These are phyloP conservation scores for Drosophila ironensis DNA, from an alignment of 1,140 invertebrate genomes.

Conservation along the genomic window DNA sequence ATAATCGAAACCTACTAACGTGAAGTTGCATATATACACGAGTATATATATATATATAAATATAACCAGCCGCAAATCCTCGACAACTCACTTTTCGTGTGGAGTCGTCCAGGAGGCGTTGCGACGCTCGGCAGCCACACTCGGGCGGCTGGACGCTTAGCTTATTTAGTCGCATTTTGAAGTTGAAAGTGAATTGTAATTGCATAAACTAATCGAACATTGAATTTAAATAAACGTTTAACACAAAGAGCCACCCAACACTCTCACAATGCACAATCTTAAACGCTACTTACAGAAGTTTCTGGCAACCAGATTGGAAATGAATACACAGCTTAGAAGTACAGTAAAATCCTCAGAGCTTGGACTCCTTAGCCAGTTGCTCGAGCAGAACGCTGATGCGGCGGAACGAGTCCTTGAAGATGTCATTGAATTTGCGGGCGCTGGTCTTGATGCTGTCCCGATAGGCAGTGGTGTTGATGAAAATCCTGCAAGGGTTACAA, in stretches of 20 bases:
- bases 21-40: constrained; percentile 19
- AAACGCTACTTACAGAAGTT: not conserved
- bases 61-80: constrained; percentile 23
- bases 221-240: constrained; percentile 75
- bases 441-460: constrained; percentile 72
- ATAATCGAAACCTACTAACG: constrained; percentile 57
- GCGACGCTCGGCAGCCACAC: constrained; percentile 7
- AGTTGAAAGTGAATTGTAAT: constrained; percentile 68
- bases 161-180: constrained; percentile 70
- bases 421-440: constrained; percentile 68
- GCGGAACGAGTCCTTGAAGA: constrained; percentile 66
- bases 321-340: too few species aligned
- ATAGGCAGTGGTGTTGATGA: constrained; percentile 67
- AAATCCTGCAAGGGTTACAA: constrained; percentile 40
- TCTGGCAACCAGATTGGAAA: not conserved
- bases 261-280: not conserved
- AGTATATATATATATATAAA: constrained; percentile 10
- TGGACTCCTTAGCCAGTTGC: constrained; percentile 35
- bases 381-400: constrained; percentile 62
- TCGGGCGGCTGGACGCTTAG: constrained; percentile 23
- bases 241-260: too few species aligned
- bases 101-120: constrained; percentile 42
- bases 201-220: constrained; percentile 55
- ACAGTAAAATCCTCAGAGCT: constrained; percentile 26
- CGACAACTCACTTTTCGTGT: constrained; percentile 38